phyloP scores from a whole-genome alignment of 2,888 invertebrate species.

The Tanytarsus gracilentus region DNA sequence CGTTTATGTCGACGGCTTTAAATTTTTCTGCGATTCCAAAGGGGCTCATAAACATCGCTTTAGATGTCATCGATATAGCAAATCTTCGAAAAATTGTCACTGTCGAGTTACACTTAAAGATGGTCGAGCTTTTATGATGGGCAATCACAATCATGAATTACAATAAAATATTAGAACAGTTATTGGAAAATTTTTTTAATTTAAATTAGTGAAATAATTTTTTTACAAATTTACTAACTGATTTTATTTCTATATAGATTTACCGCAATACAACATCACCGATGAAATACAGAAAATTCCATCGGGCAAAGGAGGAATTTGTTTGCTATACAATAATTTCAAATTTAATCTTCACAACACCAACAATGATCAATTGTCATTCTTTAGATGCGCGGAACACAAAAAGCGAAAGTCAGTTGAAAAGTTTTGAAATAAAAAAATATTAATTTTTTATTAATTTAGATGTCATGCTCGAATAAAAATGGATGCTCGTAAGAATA shows the following conservation, averaged over 20 bases:
- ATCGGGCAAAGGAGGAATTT: conserved; percentile 18
- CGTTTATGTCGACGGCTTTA: no score
- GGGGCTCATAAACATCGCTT: no score
- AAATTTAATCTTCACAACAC: conserved; percentile 10
- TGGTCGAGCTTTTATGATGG: no score
- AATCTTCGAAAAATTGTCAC: no score
- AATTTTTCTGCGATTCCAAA: no score
- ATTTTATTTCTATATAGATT: background rate
- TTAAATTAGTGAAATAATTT: no score
- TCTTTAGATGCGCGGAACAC: conserved; percentile 13
- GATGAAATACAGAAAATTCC: background rate
- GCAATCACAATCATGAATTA: no score
- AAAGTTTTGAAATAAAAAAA: background rate
- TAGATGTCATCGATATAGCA: no score
- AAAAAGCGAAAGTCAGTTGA: conserved; percentile 10
- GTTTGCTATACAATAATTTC: background rate
- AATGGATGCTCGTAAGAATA: background rate
- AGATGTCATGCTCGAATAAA: conserved; percentile 21
- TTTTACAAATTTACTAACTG: background rate
- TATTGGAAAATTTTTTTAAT: no score
- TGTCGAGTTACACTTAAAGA: no score
- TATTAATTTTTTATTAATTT: background rate
- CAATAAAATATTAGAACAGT: no score
- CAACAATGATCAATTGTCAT: conserved; percentile 1
- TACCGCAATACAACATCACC: background rate